A percentile compares a stretch with the other conserved stretches of the same genome.
phyloP scores from a whole-genome alignment of 1,140 invertebrate genomes.

The Homalodisca vitripennis region DNA sequence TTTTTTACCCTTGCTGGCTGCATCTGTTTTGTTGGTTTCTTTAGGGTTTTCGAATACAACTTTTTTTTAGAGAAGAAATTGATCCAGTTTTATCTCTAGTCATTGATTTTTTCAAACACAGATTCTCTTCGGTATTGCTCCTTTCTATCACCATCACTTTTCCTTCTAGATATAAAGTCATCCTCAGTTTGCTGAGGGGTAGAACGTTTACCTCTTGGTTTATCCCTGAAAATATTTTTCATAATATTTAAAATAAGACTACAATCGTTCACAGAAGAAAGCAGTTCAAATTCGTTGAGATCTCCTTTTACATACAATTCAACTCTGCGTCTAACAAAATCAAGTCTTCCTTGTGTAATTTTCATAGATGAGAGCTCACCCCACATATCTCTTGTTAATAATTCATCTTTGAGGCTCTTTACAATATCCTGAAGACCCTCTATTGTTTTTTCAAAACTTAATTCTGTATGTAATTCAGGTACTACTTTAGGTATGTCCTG shows the following conservation, averaged over 20 bases:
- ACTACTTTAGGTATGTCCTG: neutral
- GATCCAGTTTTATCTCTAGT: neutral
- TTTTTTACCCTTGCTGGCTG: neutral
- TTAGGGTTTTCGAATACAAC: neutral
- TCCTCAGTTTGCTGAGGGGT: neutral
- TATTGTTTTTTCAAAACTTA: neutral
- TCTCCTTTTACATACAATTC: neutral
- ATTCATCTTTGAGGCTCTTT: neutral
- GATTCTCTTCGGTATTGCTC: neutral
- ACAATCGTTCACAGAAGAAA: neutral
- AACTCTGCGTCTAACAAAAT: neutral
- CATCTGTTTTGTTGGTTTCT: neutral
- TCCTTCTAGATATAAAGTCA: neutral
- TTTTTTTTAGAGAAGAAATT: neutral
- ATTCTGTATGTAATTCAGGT: neutral
- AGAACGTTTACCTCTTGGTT: neutral
- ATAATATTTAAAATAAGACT: conserved; percentile 9
- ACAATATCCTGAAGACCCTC: neutral
- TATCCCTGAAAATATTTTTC: neutral
- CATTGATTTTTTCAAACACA: neutral
- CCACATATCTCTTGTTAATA: neutral
- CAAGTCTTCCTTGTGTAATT: neutral
- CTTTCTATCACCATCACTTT: neutral
- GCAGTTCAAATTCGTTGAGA: neutral
- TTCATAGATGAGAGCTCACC: neutral